Conservation (phyloP, 1,140 invertebrate species). For the Habropoda laboriosa region DNA sequence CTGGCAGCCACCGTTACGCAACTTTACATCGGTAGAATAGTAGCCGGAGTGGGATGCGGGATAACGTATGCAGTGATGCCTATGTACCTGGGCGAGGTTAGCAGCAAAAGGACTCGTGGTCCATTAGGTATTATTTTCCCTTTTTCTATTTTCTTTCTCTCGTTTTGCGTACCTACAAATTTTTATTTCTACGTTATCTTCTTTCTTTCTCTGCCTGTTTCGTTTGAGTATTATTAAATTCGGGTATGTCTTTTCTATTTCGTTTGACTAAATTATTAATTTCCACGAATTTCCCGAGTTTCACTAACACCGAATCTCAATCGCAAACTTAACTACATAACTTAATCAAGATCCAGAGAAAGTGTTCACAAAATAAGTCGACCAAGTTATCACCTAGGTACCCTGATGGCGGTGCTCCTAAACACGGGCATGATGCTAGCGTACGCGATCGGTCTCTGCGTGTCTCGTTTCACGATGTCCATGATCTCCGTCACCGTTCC, state of each 20-base stretch:
- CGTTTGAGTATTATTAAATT: no score
- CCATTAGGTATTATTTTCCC: constrained; percentile 74
- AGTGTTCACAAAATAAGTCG: neutral
- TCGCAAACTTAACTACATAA: no score
- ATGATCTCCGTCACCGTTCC: constrained; percentile 79
- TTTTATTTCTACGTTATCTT: neutral
- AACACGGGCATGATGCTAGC: constrained; percentile 83
- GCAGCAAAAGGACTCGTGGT: constrained; percentile 83
- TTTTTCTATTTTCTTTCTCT: neutral
- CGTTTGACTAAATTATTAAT: no score
- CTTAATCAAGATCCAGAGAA: no score
- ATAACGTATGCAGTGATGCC: constrained; percentile 82
- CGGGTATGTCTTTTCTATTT: no score
- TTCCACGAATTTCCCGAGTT: no score
- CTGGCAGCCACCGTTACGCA: constrained; percentile 68
- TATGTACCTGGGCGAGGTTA: constrained; percentile 85
- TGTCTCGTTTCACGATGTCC: constrained; percentile 74
- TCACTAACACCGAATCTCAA: no score
- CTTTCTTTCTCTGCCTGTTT: neutral
- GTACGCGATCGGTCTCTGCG: constrained; percentile 81
- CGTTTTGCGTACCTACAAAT: no score
- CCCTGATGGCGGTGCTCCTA: constrained; percentile 83
- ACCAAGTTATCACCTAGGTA: constrained; percentile 63
- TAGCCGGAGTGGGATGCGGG: constrained; percentile 80
- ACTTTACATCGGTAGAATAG: constrained; percentile 80